A percentile compares a stretch with the other conserved stretches of the same genome.
Conservation (phyloP, 1,140 invertebrate genomes). For the Agrypnia vestita region DNA sequence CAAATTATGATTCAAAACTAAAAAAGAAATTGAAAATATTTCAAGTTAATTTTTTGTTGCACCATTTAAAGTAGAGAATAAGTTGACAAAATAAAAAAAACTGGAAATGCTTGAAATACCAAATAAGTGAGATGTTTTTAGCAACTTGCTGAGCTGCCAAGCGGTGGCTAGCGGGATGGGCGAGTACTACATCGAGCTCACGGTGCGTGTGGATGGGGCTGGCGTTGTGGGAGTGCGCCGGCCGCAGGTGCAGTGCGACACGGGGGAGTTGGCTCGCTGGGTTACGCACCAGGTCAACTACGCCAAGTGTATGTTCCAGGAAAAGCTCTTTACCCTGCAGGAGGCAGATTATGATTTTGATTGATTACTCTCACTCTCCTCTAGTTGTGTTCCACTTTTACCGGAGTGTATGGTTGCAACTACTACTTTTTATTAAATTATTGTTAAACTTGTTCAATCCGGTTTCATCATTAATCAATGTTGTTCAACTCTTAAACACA, state of each 20-base stretch:
- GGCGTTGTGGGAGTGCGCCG: conserved; percentile 73
- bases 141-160: conserved; percentile 76
- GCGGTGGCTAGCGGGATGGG: conserved; percentile 72
- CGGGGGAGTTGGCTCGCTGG: conserved; percentile 83
- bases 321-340: conserved; percentile 78
- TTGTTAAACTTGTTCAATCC: too few species aligned
- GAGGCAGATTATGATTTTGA: conserved; percentile 54
- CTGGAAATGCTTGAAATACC: too few species aligned
- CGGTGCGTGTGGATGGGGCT: conserved; percentile 75
- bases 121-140: conserved; percentile 56
- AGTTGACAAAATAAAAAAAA: too few species aligned
- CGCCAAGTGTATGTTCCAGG: conserved; percentile 89
- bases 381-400: background rate
- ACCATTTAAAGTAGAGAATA: too few species aligned
- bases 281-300: conserved; percentile 84
- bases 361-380: background rate
- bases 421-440: too few species aligned
- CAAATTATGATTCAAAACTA: too few species aligned
- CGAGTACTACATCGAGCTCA: conserved; percentile 85
- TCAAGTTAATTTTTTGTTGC: too few species aligned
- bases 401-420: background rate
- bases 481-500: too few species aligned
- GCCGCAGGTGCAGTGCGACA: conserved; percentile 89
- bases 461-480: too few species aligned
- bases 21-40: too few species aligned